Evolutionary conservation across 1,140 invertebrate genomes (phyloP).

Genomic region (Neuroterus valhalla): DNA sequence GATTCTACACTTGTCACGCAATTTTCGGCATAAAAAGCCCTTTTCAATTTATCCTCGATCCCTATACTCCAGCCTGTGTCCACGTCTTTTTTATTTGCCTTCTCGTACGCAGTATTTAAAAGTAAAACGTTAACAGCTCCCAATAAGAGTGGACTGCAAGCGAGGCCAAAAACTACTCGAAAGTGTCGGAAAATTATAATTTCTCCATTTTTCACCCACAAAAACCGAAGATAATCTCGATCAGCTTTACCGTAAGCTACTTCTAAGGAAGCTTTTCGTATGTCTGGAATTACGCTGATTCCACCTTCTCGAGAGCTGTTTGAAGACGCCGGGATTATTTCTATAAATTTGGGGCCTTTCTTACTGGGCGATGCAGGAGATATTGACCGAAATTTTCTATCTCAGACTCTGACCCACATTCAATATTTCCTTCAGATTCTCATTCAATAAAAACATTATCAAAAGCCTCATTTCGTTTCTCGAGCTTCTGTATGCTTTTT

Average conservation of each 20-base stretch:
- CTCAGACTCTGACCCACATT: slow-evolving; percentile 34
- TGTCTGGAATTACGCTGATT: slow-evolving; percentile 66
- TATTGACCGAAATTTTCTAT: background rate
- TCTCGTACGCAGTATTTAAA: background rate
- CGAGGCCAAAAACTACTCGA: slow-evolving; percentile 56
- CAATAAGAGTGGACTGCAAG: slow-evolving; percentile 59
- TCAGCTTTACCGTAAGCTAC: slow-evolving; percentile 57
- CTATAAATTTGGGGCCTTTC: slow-evolving; percentile 63
- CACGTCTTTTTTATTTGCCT: background rate
- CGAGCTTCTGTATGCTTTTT: slow-evolving; percentile 17
- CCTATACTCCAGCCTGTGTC: background rate
- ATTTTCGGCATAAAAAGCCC: slow-evolving; percentile 29
- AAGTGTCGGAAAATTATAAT: slow-evolving; percentile 48
- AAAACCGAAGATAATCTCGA: slow-evolving; percentile 60
- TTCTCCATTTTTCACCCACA: slow-evolving; percentile 55
- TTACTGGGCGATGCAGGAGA: slow-evolving; percentile 43
- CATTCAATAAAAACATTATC: slow-evolving; percentile 36
- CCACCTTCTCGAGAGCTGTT: slow-evolving; percentile 59
- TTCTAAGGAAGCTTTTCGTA: slow-evolving; percentile 68
- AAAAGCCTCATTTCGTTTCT: slow-evolving; percentile 26
- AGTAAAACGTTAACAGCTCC: slow-evolving; percentile 36
- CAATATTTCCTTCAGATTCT: slow-evolving; percentile 45
- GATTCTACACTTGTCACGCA: slow-evolving; percentile 19
- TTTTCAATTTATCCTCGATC: background rate
- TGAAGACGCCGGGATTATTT: slow-evolving; percentile 63